Conservation (phyloP, 2,888 invertebrate genomes). For the Scaeva pyrastri region DNA sequence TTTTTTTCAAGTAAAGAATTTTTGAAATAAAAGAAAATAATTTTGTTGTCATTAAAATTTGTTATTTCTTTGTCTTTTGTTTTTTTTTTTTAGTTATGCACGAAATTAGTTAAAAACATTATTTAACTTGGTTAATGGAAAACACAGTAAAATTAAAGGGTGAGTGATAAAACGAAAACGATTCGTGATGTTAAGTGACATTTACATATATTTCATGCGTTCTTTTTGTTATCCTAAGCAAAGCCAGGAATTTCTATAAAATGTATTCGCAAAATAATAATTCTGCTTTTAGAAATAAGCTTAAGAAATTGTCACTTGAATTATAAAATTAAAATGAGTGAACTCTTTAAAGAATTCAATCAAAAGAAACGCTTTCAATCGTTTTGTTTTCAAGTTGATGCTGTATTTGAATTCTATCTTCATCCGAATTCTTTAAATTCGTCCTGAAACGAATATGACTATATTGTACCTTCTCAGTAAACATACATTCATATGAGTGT, state of each 20-base stretch:
- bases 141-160: slow-evolving; percentile 28
- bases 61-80: slow-evolving; percentile 31
- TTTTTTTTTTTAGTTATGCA: slow-evolving; percentile 32
- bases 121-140: slow-evolving; percentile 13
- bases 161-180: slow-evolving; percentile 77
- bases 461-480: no score
- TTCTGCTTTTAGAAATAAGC: no score
- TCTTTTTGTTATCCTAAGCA: neutral
- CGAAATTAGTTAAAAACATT: slow-evolving; percentile 17
- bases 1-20: slow-evolving; percentile 46
- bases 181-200: slow-evolving; percentile 72
- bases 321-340: neutral
- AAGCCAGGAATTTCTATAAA: neutral
- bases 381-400: no score
- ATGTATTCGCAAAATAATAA: neutral
- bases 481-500: no score
- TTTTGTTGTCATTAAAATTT: slow-evolving; percentile 56
- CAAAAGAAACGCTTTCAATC: no score
- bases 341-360: neutral
- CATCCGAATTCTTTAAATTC: no score
- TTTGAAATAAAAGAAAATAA: slow-evolving; percentile 70
- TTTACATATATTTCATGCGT: slow-evolving; percentile 46
- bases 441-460: no score
- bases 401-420: no score
- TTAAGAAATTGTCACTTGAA: neutral